Base-by-base conservation (phyloP, 1,140 invertebrate species). In the Calosoma granatense region DNA sequence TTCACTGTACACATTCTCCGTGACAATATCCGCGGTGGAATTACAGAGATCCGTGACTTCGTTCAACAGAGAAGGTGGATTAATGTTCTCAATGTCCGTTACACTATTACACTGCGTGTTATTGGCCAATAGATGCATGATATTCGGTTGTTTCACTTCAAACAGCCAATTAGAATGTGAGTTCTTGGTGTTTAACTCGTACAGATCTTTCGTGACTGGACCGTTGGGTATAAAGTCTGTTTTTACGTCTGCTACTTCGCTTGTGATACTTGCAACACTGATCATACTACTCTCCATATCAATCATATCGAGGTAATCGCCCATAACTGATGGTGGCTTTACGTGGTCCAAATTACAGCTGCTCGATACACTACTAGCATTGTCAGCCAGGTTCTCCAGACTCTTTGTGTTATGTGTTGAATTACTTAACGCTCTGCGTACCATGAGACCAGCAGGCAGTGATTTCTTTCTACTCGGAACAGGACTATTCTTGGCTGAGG, bases 181-280 rank as follows among this genome's bases (percentile, higher is more conserved):
- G 60, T 22, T 39, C 26, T 41, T 58, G 41, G 1, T 26, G 11
- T 20, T 53, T 26, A 4, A 53, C 20, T 53, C 22, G 15, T 15
- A 53, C n/a, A 53, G 14, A 53, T 53, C 53, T 15, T 56, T 59
- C 21, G 53, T 59, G 0, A 65, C 30, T 22, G 59, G 17, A 19
- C 63, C 66, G 51, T 64, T 65, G 3, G 65, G 59, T 9, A 61
- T 22, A 55, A 66, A 66, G 60, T 67, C 64, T 0, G 56, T 26
- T 59, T 61, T 64, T 1, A 58, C 17, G 59, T 90, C 87, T 0
- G 80, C 83, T 2, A 86, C 76, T 72, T 90, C 88, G 1, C 85
- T 89, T 12, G 82, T 83, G 23, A 92, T 88, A 64, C 88, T 91
- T 0, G 86, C 85, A 1, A 92, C 85, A 56, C 89, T 92, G 6